Evolutionary conservation across 1,140 invertebrate species (phyloP).

Genomic region (Aphelinus atriplicis): DNA sequence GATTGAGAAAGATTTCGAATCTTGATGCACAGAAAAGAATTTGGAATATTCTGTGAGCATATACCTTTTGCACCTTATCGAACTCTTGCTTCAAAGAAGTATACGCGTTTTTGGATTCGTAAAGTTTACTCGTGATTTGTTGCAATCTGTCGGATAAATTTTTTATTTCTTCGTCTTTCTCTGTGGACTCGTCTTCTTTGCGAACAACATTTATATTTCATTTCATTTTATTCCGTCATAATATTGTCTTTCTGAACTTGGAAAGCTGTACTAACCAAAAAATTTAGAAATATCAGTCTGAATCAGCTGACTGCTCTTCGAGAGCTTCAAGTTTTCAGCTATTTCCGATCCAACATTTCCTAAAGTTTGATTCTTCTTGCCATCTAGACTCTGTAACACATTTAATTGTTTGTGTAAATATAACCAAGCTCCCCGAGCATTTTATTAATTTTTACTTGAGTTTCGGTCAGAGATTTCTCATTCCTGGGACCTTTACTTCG

Average conservation of each 20-base stretch:
- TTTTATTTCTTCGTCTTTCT: constrained; percentile 64
- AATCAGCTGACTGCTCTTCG: constrained; percentile 20
- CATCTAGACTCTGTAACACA: neutral
- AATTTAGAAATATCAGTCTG: constrained; percentile 16
- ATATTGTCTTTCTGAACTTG: no score
- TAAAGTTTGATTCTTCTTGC: constrained; percentile 4
- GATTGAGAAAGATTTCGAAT: no score
- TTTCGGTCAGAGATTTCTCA: constrained; percentile 46
- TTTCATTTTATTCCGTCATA: no score
- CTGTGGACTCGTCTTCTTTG: neutral
- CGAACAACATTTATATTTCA: no score
- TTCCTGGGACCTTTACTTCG: constrained; percentile 35
- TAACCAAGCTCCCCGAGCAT: neutral
- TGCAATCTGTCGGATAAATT: constrained; percentile 71
- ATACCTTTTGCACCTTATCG: constrained; percentile 57
- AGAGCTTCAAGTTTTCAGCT: neutral
- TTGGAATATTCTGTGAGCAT: no score
- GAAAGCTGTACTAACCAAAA: constrained; percentile 10
- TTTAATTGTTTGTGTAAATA: no score
- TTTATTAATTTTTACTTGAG: constrained; percentile 54
- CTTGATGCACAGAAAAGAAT: neutral
- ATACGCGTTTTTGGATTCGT: constrained; percentile 74
- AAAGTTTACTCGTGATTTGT: constrained; percentile 71
- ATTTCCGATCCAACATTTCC: constrained; percentile 29
- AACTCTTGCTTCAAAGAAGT: constrained; percentile 73